These are phyloP conservation scores for Brotula barbata DNA, from an alignment of 2,797 vertebrate genomes.

Conservation along the genomic window DNA sequence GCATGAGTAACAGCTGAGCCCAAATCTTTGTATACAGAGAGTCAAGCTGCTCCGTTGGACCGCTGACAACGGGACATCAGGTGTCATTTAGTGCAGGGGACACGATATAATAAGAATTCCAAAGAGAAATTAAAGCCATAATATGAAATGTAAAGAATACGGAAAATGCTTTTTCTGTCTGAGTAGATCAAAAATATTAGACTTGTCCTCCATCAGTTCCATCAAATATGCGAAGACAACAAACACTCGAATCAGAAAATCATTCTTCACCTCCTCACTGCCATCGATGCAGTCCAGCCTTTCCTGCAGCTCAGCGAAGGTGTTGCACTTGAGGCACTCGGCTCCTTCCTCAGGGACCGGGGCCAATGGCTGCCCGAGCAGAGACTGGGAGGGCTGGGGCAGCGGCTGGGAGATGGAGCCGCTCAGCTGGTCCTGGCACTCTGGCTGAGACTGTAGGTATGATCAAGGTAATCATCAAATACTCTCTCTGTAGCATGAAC, in stretches of 20 bases:
- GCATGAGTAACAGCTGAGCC: conserved; percentile 1
- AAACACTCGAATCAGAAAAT: neutral
- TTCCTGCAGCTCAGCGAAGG: conserved; percentile 97
- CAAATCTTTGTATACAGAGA: neutral
- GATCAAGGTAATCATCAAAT: conserved; percentile 11
- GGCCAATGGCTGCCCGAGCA: conserved; percentile 73
- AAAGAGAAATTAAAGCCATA: conserved; percentile 11
- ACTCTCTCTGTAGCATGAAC: neutral
- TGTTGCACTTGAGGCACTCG: conserved; percentile 95
- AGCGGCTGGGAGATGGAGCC: conserved; percentile 45
- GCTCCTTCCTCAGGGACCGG: conserved; percentile 78
- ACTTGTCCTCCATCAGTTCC: neutral
- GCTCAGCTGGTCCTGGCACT: conserved; percentile 44
- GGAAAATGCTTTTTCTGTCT: conserved; percentile 1
- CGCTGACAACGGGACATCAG: neutral
- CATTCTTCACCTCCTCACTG: conserved; percentile 84
- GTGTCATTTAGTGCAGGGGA: conserved; percentile 7
- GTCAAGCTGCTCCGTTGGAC: neutral
- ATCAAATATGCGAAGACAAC: no score
- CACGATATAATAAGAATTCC: conserved; percentile 14
- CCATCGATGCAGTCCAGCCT: conserved; percentile 96
- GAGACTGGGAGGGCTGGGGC: conserved; percentile 60
- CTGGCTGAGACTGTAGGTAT: conserved; percentile 58
- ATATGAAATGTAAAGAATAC: conserved; percentile 9
- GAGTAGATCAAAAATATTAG: conserved; percentile 1